phyloP scores from a whole-genome alignment of 1,140 invertebrate genomes.

The Wiebesia pumilae region DNA sequence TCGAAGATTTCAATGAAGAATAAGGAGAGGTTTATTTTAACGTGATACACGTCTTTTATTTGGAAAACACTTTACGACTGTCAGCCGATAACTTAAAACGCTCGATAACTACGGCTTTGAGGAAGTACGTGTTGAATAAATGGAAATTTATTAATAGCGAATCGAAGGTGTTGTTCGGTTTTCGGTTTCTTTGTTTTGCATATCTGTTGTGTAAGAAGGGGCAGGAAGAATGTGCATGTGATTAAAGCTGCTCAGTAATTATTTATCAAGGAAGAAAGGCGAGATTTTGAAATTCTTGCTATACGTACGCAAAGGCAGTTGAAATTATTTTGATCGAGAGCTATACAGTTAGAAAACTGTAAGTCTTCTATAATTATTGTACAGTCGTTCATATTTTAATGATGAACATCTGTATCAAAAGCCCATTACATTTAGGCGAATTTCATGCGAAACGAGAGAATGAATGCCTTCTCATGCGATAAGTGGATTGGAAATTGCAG shows the following conservation, averaged over 20 bases:
- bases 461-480: background rate
- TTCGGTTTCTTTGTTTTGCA: background rate
- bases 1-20: background rate
- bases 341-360: background rate
- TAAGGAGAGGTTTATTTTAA: background rate
- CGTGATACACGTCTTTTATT: background rate
- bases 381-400: background rate
- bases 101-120: background rate
- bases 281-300: background rate
- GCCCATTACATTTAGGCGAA: too few relatives aligned
- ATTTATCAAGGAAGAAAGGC: background rate
- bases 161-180: background rate
- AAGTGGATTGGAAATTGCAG: background rate
- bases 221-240: background rate
- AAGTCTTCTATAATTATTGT: background rate
- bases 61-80: background rate
- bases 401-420: too few relatives aligned
- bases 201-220: background rate
- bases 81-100: background rate
- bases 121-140: background rate
- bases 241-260: background rate
- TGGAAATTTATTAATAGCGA: background rate
- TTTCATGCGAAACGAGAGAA: too few relatives aligned
- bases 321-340: background rate
- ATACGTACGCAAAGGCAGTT: too few relatives aligned